A percentile compares a stretch with the other conserved stretches of the same genome.
Evolutionary conservation across 2,797 vertebrate genomes (phyloP).

Genomic region (Staurois parvus): DNA sequence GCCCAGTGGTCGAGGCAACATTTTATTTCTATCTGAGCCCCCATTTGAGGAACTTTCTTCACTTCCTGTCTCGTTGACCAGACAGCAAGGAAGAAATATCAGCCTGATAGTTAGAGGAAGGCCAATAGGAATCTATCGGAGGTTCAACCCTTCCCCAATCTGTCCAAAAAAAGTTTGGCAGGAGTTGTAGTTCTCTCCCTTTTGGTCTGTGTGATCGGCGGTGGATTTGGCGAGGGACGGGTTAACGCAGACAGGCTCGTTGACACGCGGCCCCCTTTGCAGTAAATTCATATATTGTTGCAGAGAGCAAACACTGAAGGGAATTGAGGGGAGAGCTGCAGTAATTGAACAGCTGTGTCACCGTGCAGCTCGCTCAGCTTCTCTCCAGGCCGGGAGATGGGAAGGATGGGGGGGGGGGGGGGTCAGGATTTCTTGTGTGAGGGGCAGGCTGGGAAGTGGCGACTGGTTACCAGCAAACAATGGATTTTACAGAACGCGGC

Average conservation of each 20-base stretch:
- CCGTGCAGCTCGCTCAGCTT: slow-evolving; percentile 41
- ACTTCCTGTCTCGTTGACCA: too few relatives aligned
- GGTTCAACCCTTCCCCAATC: too few relatives aligned
- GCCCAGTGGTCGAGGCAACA: too few relatives aligned
- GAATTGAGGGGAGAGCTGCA: slow-evolving; percentile 42
- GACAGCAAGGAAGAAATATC: too few relatives aligned
- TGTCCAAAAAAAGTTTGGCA: too few relatives aligned
- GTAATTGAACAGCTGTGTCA: slow-evolving; percentile 61
- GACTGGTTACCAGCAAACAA: slow-evolving; percentile 30
- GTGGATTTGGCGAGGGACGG: not conserved
- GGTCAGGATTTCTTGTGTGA: not conserved
- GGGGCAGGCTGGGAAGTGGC: too few relatives aligned
- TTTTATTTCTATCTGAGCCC: too few relatives aligned
- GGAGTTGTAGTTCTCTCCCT: too few relatives aligned
- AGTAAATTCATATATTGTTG: slow-evolving; percentile 54
- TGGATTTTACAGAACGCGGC: slow-evolving; percentile 38
- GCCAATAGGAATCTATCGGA: too few relatives aligned
- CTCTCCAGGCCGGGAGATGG: slow-evolving; percentile 30
- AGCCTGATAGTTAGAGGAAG: too few relatives aligned
- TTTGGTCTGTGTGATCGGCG: too few relatives aligned
- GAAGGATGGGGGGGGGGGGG: not conserved
- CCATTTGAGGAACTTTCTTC: too few relatives aligned
- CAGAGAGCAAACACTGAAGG: slow-evolving; percentile 53
- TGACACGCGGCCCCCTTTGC: slow-evolving; percentile 32
- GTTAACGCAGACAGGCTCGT: not conserved